Conservation (phyloP, 2,113 vertebrate species). For the Oncorhynchus kisutch region DNA sequence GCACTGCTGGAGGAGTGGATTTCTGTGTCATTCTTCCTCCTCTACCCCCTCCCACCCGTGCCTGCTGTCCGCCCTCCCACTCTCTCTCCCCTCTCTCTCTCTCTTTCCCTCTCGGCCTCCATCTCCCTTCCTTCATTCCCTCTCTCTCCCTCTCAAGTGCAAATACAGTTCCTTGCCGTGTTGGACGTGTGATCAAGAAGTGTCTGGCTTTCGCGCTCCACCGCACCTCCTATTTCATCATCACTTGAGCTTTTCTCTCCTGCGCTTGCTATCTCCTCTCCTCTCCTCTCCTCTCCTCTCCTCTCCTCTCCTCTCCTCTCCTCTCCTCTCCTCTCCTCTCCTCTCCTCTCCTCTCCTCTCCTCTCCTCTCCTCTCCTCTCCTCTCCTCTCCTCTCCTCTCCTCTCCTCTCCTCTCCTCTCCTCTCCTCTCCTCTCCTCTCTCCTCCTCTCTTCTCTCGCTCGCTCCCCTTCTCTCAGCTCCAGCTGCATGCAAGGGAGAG, state of each 20-base stretch:
- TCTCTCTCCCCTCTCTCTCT: slow-evolving; percentile 40
- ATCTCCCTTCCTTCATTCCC: slow-evolving; percentile 48
- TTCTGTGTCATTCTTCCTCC: slow-evolving; percentile 68
- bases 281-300: too few relatives aligned
- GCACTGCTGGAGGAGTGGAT: slow-evolving; percentile 70
- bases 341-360: too few relatives aligned
- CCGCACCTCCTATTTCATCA: slow-evolving; percentile 83
- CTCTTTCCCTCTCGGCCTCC: slow-evolving; percentile 38
- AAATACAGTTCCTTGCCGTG: slow-evolving; percentile 72
- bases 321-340: too few relatives aligned
- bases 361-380: too few relatives aligned
- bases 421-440: not conserved
- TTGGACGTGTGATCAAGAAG: slow-evolving; percentile 76
- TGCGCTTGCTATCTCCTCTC: slow-evolving; percentile 25
- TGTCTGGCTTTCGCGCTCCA: slow-evolving; percentile 73
- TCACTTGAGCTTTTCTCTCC: slow-evolving; percentile 72
- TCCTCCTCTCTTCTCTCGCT: slow-evolving; percentile 49
- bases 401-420: too few relatives aligned
- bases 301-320: too few relatives aligned
- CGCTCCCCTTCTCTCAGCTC: slow-evolving; percentile 20
- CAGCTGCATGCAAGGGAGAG: slow-evolving; percentile 79
- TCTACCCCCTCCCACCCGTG: slow-evolving; percentile 55
- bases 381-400: too few relatives aligned
- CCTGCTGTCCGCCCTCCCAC: slow-evolving; percentile 51
- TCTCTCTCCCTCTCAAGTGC: slow-evolving; percentile 61